Evolutionary conservation across 1,140 invertebrate species (phyloP).

Genomic region (Meloidogyne chitwoodi): DNA sequence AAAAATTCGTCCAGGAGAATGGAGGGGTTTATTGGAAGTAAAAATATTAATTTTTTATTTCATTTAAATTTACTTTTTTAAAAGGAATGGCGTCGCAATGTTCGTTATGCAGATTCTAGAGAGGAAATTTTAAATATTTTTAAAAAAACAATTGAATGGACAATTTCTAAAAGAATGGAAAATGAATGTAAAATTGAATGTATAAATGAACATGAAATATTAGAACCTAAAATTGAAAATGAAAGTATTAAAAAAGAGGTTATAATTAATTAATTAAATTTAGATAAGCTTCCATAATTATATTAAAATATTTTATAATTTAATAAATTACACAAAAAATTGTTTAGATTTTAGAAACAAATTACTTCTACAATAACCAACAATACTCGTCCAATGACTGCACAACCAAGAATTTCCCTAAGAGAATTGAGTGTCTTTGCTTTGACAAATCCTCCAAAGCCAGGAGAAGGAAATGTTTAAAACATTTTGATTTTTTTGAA

Average conservation of each 20-base stretch:
- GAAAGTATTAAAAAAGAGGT: neutral
- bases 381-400: conserved; percentile 10
- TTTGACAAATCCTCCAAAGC: neutral
- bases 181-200: neutral
- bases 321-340: neutral
- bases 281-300: too few species aligned
- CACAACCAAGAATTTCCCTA: neutral
- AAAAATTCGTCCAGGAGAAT: conserved; percentile 12
- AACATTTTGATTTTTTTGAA: neutral
- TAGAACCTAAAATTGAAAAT: neutral
- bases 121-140: conserved; percentile 14
- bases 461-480: conserved; percentile 9
- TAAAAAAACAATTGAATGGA: neutral
- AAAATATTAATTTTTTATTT: neutral
- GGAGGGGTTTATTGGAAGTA: conserved; percentile 1
- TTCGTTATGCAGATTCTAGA: conserved; percentile 9
- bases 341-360: neutral
- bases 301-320: too few species aligned
- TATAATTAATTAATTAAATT: too few species aligned
- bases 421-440: neutral
- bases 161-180: conserved; percentile 4
- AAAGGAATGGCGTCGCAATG: conserved; percentile 10
- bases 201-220: conserved; percentile 7
- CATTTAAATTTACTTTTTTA: neutral
- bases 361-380: neutral